Evolutionary conservation across 2,113 vertebrate species (phyloP).

Genomic region (Merops nubicus): DNA sequence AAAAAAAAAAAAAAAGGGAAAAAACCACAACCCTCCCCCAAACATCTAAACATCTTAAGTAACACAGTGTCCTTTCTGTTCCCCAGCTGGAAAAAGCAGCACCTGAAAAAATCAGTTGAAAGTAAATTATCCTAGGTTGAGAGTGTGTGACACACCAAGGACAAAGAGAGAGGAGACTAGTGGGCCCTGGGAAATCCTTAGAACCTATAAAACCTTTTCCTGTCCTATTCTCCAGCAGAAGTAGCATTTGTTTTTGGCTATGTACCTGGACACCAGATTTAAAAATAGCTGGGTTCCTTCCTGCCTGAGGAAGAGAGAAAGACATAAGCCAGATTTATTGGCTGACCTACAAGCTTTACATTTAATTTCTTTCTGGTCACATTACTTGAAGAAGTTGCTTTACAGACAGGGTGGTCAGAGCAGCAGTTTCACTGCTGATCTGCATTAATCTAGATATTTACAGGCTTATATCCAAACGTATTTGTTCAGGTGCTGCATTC

Average conservation of each 20-base stretch:
- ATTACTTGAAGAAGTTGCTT: not conserved
- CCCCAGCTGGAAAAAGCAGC: not conserved
- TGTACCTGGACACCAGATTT: slow-evolving; percentile 41
- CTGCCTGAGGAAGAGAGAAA: slow-evolving; percentile 51
- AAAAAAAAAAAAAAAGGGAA: not conserved
- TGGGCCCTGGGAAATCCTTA: not conserved
- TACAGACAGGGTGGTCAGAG: not conserved
- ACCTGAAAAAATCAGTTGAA: not conserved
- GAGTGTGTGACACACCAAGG: not conserved
- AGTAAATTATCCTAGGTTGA: not conserved
- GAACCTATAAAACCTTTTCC: not conserved
- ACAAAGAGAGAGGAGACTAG: not conserved
- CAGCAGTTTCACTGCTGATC: not conserved
- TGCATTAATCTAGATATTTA: not conserved
- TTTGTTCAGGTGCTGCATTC: slow-evolving; percentile 19
- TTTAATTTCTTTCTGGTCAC: slow-evolving; percentile 22
- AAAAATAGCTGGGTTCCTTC: slow-evolving; percentile 42
- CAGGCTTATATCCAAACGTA: not conserved
- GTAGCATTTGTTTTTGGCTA: slow-evolving; percentile 8
- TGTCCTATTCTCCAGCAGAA: not conserved
- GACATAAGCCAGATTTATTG: slow-evolving; percentile 29
- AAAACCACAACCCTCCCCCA: too few relatives aligned
- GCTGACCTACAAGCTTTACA: slow-evolving; percentile 6
- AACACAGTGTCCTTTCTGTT: not conserved
- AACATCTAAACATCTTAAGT: not conserved